Conservation (phyloP, 2,888 invertebrate species). For the Barypeithes pellucidus region DNA sequence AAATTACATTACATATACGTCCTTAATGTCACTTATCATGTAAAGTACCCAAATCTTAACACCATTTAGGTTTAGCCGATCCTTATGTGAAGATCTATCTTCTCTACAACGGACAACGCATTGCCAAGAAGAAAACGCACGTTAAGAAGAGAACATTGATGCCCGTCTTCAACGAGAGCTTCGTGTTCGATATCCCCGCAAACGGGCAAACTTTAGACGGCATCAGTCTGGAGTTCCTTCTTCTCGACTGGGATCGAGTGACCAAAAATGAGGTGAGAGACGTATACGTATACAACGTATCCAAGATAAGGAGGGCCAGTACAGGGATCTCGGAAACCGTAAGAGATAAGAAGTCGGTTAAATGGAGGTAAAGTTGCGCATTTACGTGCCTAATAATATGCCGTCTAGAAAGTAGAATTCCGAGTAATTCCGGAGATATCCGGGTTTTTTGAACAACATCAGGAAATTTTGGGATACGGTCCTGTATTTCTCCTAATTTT, state of each 20-base stretch:
- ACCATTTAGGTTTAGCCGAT: conserved; percentile 83
- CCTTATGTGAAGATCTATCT: conserved; percentile 98
- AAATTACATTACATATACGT: neutral
- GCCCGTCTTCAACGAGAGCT: conserved; percentile 99
- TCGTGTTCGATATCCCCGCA: conserved; percentile 95
- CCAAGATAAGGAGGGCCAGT: too few relatives aligned
- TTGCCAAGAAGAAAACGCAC: conserved; percentile 99
- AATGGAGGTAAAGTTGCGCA: too few relatives aligned
- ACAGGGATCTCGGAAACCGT: too few relatives aligned
- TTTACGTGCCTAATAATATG: too few relatives aligned
- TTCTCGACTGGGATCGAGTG: conserved; percentile 97
- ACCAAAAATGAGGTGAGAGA: conserved; percentile 95
- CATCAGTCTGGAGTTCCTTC: conserved; percentile 89
- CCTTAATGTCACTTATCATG: neutral
- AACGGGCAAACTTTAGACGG: conserved; percentile 84
- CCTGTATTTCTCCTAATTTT: too few relatives aligned
- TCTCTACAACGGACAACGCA: conserved; percentile 96
- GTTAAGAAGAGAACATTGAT: conserved; percentile 98
- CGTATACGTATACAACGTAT: too few relatives aligned
- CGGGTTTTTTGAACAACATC: too few relatives aligned
- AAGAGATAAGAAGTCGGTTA: too few relatives aligned
- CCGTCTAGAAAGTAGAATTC: too few relatives aligned
- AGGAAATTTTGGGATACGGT: too few relatives aligned
- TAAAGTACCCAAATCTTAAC: conserved; percentile 28
- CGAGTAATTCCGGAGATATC: too few relatives aligned